A percentile compares a stretch with the other conserved stretches of the same genome.
Conservation (phyloP, 2,113 vertebrate species). For the Suricata suricatta region DNA sequence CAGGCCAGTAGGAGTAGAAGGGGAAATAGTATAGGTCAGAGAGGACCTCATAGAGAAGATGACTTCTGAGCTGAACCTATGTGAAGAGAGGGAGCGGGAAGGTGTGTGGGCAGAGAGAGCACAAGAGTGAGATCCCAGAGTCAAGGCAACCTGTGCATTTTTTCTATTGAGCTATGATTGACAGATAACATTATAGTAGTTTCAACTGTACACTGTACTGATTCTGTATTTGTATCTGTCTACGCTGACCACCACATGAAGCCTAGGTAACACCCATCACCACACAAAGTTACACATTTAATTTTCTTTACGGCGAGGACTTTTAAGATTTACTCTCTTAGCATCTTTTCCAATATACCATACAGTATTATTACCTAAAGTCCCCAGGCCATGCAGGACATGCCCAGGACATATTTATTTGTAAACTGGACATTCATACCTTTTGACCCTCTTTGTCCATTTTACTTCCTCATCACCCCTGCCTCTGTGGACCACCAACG, state of each 20-base stretch:
- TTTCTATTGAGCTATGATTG: not conserved
- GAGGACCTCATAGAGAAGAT: not conserved
- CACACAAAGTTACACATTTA: not conserved
- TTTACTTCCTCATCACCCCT: not conserved
- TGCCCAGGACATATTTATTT: not conserved
- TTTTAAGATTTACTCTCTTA: not conserved
- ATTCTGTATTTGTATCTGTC: not conserved
- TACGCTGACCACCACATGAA: not conserved
- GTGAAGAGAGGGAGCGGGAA: not conserved
- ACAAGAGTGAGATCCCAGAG: not conserved
- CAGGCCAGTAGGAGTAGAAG: not conserved
- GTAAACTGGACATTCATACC: not conserved
- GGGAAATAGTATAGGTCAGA: not conserved
- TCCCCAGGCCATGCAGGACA: too few species aligned
- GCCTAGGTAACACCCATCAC: not conserved
- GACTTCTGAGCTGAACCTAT: not conserved
- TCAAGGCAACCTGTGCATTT: not conserved
- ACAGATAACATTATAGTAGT: not conserved
- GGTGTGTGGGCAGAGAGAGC: not conserved
- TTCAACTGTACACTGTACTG: not conserved
- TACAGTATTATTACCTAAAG: not conserved
- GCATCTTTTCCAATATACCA: not conserved
- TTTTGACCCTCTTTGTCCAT: not conserved
- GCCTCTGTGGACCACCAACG: not conserved
- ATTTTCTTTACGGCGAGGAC: not conserved